Evolutionary conservation across 2,797 vertebrate species (phyloP), one percentile per base, ranked within the genome.

Genomic region (Antrozous pallidus): DNA sequence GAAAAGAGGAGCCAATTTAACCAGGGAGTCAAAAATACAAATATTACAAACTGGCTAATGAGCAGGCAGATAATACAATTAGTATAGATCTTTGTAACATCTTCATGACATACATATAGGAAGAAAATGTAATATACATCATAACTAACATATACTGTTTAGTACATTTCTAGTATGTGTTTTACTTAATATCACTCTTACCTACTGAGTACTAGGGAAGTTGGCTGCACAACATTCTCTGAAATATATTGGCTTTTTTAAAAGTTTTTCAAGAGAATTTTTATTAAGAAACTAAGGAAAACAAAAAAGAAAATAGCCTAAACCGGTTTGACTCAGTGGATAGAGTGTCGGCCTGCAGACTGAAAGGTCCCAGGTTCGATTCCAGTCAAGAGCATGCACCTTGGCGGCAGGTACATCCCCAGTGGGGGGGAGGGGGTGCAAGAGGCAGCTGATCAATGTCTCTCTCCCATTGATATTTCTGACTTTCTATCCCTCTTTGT

Each of bases 31-130:
- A 94, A 13, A 13, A 86, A 83, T 84, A 90, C 63, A 94, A 58
- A 65, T 82, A 51, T 13, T 96, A 42, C 70, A 42, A 95, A 89
- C 36, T 75, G 38, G 12, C 45, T 95, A 71, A 70, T 84, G 56
- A 86, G 63, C 61, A 88, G 51, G 45, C 54, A 67, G 17, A 67
- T 67, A 20, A 65, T 33, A 67, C n/a, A 67, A 36, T 36, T 79
- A 73, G 45, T 75, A 42, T 65, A 79, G 51, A 17, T 18, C 40
- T 84, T 86, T 88, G 86, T 18, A 71, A 38, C 16, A 36, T 58
- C 12, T 94, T 80, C 28, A 14, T 51, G 28, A 78, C 38, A 45
- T 31, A 81, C 42, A 58, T 49, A 24, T 4, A 81, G 13, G 22
- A 70, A 83, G 28, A 92, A 95, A 87, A 80, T 63, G 1, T 54